Percentiles rank a stretch among this genome's conserved stretches.
These are phyloP conservation scores for Tachycineta bicolor DNA, from an alignment of 2,113 vertebrate genomes.

Conservation along the genomic window DNA sequence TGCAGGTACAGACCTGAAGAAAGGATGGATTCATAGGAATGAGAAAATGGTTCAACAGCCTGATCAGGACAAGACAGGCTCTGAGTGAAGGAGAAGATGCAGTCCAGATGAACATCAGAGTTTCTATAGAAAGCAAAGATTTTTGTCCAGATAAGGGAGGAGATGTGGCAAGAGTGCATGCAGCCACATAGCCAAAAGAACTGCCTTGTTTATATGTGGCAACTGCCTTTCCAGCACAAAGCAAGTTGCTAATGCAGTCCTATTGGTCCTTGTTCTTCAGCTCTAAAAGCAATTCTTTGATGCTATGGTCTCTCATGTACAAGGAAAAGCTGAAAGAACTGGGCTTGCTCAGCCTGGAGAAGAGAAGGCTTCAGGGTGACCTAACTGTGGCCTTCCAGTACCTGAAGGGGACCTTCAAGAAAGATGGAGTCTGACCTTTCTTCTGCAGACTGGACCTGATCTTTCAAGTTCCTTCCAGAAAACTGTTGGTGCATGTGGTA, in stretches of 20 bases:
- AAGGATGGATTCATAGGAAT: not conserved
- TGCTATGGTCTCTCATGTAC: not conserved
- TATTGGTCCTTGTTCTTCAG: not conserved
- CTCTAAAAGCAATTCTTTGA: not conserved
- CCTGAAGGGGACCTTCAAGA: not conserved
- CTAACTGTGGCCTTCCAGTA: not conserved
- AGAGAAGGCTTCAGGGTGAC: not conserved
- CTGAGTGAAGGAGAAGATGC: not conserved
- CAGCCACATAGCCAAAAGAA: not conserved
- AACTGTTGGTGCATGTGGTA: not conserved
- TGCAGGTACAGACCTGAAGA: not conserved
- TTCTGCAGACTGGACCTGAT: not conserved
- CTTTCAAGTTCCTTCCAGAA: not conserved
- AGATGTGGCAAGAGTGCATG: not conserved
- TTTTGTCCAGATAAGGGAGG: not conserved
- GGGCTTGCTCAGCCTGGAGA: not conserved
- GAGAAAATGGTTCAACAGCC: not conserved
- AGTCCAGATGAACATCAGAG: not conserved
- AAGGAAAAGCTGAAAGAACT: not conserved
- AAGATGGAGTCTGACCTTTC: not conserved
- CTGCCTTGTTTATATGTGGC: accelerated
- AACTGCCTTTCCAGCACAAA: not conserved
- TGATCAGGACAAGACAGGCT: not conserved
- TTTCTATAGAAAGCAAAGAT: not conserved
- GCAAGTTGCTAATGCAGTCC: not conserved